These are phyloP conservation scores for Perccottus glenii DNA, from an alignment of 2,113 vertebrate genomes.

Conservation along the genomic window DNA sequence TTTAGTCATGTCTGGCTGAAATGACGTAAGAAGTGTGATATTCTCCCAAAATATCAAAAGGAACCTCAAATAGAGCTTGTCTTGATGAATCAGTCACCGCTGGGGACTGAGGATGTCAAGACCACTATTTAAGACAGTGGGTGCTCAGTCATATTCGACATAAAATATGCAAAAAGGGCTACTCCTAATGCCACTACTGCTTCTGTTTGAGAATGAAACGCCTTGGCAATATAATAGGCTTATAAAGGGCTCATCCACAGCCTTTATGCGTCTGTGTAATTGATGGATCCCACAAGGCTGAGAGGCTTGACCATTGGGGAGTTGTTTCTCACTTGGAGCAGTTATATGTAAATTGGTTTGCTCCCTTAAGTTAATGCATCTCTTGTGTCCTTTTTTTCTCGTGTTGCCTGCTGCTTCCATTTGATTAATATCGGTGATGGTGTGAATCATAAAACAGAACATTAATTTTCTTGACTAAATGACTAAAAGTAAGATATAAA, in stretches of 20 bases:
- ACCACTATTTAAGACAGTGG: constrained; percentile 16
- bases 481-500: too few relatives aligned
- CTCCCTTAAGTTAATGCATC: constrained; percentile 2
- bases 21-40: too few relatives aligned
- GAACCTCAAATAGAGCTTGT: too few relatives aligned
- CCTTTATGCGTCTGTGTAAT: constrained; percentile 20
- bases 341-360: constrained; percentile 11
- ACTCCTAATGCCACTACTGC: neutral
- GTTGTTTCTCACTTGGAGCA: constrained; percentile 9
- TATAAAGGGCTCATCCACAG: constrained; percentile 23
- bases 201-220: constrained; percentile 38
- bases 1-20: neutral
- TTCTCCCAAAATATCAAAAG: too few relatives aligned
- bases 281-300: neutral
- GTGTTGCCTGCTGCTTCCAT: neutral
- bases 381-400: neutral
- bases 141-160: constrained; percentile 36
- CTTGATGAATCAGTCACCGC: constrained; percentile 18
- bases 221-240: constrained; percentile 17
- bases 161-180: constrained; percentile 51
- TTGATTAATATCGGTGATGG: constrained; percentile 34
- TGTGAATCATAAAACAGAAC: neutral
- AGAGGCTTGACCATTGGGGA: constrained; percentile 21
- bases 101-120: constrained; percentile 10
- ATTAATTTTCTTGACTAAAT: too few relatives aligned